Evolutionary conservation across 2,888 invertebrate species (phyloP), one percentile per base, ranked within the genome.

Genomic region (Spatulosminthurus flaviceps): DNA sequence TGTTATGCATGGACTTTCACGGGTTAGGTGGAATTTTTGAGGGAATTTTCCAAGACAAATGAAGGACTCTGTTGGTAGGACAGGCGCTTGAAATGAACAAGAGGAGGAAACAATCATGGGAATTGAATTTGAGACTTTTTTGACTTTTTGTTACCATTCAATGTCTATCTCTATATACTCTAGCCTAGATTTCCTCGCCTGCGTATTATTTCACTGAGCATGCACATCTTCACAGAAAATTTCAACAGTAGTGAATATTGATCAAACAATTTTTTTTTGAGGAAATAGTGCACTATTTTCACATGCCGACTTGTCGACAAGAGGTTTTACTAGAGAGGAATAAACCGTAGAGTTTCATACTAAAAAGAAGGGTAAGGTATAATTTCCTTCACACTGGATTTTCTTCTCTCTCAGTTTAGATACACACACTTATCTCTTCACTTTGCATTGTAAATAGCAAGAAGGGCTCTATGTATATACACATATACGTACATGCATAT

Each of bases 61-160:
- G n/a, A 34, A 71, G 5, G 13, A 22, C 42, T n/a, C 71, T 16
- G 22, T 34, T 71, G 64, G 64, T 22, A 71, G 42, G 29, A 22
- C 29, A 71, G 71, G 26, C 43, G 22, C 71, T 71, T 22, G 22
- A 71, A 71, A 29, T 71, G 71, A 71, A 29, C 71, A 71, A 24
- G 21, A 73, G 51, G 61, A 51, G 60, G 73, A 60, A 60, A 74
- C 29, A 74, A 74, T 74, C 61, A 61, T 74, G 51, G 16, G 74
- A 74, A 74, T 51, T 74, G 43, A 74, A 60, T 74, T 74, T 61
- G 61, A 26, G 28, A 43, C 60, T 61, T 74, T n/a, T 74, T 74
- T 60, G 74, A 71, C 71, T 74, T n/a, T 61, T 64, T 64, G 24
- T 64, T 51, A 41, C 70, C 70, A 29, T 70, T 70, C 70, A 70